A percentile compares a stretch with the other conserved stretches of the same genome.
phyloP scores from a whole-genome alignment of 2,113 vertebrate genomes.

The Takifugu bimaculatus region DNA sequence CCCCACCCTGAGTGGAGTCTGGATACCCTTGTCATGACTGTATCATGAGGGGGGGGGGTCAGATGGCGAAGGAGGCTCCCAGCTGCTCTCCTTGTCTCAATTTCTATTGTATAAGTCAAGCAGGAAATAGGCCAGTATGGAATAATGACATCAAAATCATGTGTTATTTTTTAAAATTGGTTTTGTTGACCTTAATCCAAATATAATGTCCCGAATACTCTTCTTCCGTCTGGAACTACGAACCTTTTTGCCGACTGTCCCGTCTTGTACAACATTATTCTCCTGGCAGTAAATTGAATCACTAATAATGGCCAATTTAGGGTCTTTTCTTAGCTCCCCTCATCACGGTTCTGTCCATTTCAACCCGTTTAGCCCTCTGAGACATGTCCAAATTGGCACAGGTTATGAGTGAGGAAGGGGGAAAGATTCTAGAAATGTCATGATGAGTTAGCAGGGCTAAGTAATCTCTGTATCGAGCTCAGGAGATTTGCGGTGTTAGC shows the following conservation, averaged over 20 bases:
- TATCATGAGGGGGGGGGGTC: slow-evolving; percentile 49
- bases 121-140: slow-evolving; percentile 4
- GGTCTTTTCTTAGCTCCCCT: slow-evolving; percentile 1
- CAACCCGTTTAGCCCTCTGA: no score
- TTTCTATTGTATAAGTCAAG: slow-evolving; percentile 18
- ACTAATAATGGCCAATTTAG: slow-evolving; percentile 17
- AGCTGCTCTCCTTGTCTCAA: slow-evolving; percentile 53
- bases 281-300: slow-evolving; percentile 5
- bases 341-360: slow-evolving; percentile 22
- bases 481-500: no score
- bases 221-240: slow-evolving; percentile 1
- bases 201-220: not conserved
- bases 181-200: not conserved
- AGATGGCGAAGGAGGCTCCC: slow-evolving; percentile 62
- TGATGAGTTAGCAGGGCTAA: no score
- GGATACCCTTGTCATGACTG: slow-evolving; percentile 8
- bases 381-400: no score
- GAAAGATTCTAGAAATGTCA: no score
- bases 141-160: slow-evolving; percentile 8
- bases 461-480: no score
- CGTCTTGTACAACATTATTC: not conserved
- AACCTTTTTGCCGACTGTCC: not conserved
- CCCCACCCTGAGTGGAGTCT: slow-evolving; percentile 25
- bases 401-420: no score
- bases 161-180: not conserved